A percentile compares a stretch with the other conserved stretches of the same genome.
These are phyloP conservation scores for Montipora capricornis DNA, from an alignment of 64 coral and sea anemone genomes.

Conservation along the genomic window DNA sequence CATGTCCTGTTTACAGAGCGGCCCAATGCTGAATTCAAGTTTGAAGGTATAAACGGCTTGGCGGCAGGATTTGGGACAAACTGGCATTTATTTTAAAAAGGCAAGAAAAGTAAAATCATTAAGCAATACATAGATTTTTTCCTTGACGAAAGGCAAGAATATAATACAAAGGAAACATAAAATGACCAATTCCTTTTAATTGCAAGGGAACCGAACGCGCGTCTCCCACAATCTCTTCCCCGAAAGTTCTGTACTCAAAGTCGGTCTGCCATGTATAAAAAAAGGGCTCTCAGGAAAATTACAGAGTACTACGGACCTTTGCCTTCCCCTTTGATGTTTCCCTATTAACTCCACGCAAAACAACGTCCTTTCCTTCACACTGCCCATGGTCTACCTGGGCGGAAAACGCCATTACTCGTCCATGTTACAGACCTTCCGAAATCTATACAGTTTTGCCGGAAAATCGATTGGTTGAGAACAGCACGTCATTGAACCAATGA, in stretches of 20 bases:
- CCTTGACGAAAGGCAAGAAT: background rate
- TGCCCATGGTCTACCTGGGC: constrained; percentile 99
- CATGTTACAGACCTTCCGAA: constrained; percentile 89
- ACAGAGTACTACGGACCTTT: constrained; percentile 64
- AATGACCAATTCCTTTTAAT: background rate
- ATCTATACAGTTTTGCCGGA: constrained; percentile 60
- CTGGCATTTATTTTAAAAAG: constrained; percentile 34
- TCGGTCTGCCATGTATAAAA: no score
- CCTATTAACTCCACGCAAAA: constrained; percentile 81
- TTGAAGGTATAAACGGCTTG: constrained; percentile 93
- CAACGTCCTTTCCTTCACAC: constrained; percentile 83
- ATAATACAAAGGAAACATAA: background rate
- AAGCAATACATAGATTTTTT: background rate
- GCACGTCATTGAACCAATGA: constrained; percentile 94
- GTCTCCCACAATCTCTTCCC: background rate
- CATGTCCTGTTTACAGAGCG: constrained; percentile 87
- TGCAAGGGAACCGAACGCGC: background rate
- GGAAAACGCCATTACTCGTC: constrained; percentile 99
- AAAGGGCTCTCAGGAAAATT: background rate
- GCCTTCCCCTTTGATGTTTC: constrained; percentile 78
- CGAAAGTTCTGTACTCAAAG: background rate
- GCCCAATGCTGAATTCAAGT: constrained; percentile 82
- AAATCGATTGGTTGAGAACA: constrained; percentile 93
- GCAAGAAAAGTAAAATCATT: background rate
- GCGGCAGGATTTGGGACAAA: constrained; percentile 94